These are phyloP conservation scores for Orbicella faveolata DNA, from an alignment of 64 coral and sea anemone species.

Conservation along the genomic window DNA sequence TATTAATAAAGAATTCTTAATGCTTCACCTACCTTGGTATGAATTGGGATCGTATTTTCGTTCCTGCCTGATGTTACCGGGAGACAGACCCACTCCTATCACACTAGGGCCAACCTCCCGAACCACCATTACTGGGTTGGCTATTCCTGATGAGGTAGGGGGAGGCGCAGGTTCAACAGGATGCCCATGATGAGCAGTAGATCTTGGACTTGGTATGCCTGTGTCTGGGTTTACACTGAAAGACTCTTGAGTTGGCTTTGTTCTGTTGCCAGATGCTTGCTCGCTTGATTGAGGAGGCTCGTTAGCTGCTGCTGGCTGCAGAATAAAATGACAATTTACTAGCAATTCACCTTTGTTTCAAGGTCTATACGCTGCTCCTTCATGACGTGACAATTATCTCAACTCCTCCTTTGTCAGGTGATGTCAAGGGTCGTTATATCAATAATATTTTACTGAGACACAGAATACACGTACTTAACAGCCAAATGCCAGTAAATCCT, in stretches of 20 bases:
- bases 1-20: too few relatives aligned
- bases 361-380: too few relatives aligned
- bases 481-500: too few relatives aligned
- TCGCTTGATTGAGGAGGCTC: neutral
- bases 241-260: neutral
- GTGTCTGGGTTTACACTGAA: constrained; percentile 50
- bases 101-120: constrained; percentile 52
- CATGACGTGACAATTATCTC: too few relatives aligned
- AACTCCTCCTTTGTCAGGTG: too few relatives aligned
- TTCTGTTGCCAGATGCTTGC: neutral
- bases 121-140: constrained; percentile 35
- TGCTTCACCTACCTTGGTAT: constrained; percentile 16
- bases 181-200: constrained; percentile 38
- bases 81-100: constrained; percentile 34
- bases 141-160: constrained; percentile 18
- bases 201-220: constrained; percentile 61
- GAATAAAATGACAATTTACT: neutral
- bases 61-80: neutral
- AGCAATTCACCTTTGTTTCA: too few relatives aligned
- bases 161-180: constrained; percentile 60
- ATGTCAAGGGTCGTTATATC: too few relatives aligned
- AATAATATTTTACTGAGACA: too few relatives aligned
- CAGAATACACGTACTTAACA: too few relatives aligned
- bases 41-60: constrained; percentile 40
- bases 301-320: neutral